These are phyloP conservation scores for Habroteleia sp. DNA, from an alignment of 2,888 invertebrate genomes.

Conservation along the genomic window DNA sequence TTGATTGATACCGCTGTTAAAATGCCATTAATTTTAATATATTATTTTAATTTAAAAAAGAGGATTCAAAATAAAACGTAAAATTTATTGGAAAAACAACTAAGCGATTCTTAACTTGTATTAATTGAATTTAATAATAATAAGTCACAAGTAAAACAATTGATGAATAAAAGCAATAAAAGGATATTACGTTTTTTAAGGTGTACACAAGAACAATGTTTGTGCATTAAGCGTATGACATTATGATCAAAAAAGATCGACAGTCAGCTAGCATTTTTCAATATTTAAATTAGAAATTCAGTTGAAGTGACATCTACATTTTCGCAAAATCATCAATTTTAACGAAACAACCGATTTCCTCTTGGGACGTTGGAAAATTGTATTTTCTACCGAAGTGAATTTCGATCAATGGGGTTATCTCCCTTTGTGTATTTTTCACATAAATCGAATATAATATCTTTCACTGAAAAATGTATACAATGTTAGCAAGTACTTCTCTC, in stretches of 20 bases:
- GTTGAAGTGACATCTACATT: constrained; percentile 24
- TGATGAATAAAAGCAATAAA: no score
- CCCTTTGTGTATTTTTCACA: constrained; percentile 44
- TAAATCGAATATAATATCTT: constrained; percentile 46
- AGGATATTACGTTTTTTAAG: no score
- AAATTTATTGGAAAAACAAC: no score
- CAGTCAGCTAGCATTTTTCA: not conserved
- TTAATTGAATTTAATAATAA: no score
- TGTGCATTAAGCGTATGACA: no score
- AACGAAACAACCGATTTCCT: constrained; percentile 41
- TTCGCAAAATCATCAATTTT: constrained; percentile 39
- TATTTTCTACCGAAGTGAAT: constrained; percentile 41
- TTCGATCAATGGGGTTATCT: constrained; percentile 40
- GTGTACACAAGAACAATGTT: no score
- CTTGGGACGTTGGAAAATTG: constrained; percentile 35
- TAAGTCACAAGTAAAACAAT: no score
- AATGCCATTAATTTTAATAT: no score
- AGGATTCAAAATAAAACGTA: no score
- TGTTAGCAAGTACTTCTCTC: constrained; percentile 34
- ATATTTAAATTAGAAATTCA: constrained; percentile 32
- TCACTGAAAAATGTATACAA: constrained; percentile 44
- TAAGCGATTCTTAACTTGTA: no score
- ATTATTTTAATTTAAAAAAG: no score
- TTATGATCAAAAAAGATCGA: not conserved
- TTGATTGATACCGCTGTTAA: no score